Evolutionary conservation across 1,140 invertebrate species (phyloP), one percentile per base, ranked within the genome.

Genomic region (Pachypeltis micranthus): DNA sequence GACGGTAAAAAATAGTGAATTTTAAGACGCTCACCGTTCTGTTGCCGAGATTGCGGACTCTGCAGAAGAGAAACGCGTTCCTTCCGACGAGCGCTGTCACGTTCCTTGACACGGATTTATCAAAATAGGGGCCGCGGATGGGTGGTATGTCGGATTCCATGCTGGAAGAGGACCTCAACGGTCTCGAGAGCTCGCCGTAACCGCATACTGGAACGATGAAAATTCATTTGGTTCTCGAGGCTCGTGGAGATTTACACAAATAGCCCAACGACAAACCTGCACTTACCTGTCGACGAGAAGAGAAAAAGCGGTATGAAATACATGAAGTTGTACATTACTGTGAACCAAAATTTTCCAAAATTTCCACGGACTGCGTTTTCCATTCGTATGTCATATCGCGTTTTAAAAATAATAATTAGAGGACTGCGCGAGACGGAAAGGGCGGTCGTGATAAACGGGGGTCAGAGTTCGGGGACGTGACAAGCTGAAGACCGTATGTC

Each of bases 31-130:
- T 83, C 72, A 90, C 87, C 76, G 87, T 89, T 72, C 84, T 80
- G 69, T 90, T 88, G 24, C 85, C 86, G 55, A 90, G 80, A 73
- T 90, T 88, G 67, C 83, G 81, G 3, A 91, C 85, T 56, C 86
- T 80, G 74, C 88, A 91, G 67, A 84, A 86, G 7, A 91, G 77
- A 66, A 84, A 82, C 3, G 88, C 86, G 0, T 85, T 84, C 72
- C 87, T 88, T 24, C 87, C 88, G 1, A 88, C 84, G 2, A 89
- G 77, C 1, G 87, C 87, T 44, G 87, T 90, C 23, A 89, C 86
- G 72, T 91, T 90, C 68, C 81, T 84, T 0, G 87, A 88, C 59
- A 82, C 86, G 0, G 81, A 77, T 19, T 81, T 76, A 67, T 88
- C 86, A 69, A 88, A 88, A 70, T 85, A 84, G 0, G 86, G 86